phyloP scores from a whole-genome alignment of 2,113 vertebrate species.

The Lagenorhynchus albirostris region DNA sequence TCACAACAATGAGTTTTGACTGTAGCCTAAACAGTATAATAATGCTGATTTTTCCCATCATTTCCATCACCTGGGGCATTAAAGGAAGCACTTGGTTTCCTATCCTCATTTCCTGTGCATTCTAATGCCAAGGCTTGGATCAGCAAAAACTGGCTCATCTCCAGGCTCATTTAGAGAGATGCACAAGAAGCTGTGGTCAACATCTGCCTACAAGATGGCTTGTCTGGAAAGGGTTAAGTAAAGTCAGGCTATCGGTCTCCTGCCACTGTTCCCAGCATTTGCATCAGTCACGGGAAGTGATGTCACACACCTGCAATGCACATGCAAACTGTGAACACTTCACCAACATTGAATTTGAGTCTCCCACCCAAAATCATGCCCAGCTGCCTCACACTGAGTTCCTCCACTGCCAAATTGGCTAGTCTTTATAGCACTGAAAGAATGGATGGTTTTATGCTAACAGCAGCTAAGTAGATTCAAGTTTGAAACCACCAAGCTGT shows the following conservation, averaged over 20 bases:
- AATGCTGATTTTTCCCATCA: not conserved
- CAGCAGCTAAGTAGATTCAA: not conserved
- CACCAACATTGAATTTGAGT: not conserved
- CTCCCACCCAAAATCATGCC: not conserved
- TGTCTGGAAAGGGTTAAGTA: constrained; percentile 67
- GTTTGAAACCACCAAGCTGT: not conserved
- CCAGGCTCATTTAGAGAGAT: not conserved
- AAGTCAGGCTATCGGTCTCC: constrained; percentile 47
- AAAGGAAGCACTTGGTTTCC: not conserved
- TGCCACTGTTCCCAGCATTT: constrained; percentile 38
- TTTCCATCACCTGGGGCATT: not conserved
- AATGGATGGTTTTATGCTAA: not conserved
- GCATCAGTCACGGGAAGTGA: constrained; percentile 60
- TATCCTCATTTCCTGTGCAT: not conserved
- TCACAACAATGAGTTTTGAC: not conserved
- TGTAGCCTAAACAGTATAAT: not conserved
- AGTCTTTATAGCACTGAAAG: not conserved
- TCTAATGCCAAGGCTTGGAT: not conserved
- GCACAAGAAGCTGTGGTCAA: not conserved
- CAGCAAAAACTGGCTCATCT: not conserved
- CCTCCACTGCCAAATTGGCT: not conserved
- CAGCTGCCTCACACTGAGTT: constrained; percentile 26
- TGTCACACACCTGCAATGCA: constrained; percentile 64
- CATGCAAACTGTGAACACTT: constrained; percentile 49
- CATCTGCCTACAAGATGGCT: constrained; percentile 67